Evolutionary conservation across 2,113 vertebrate genomes (phyloP).

Genomic region (Marmota monax): DNA sequence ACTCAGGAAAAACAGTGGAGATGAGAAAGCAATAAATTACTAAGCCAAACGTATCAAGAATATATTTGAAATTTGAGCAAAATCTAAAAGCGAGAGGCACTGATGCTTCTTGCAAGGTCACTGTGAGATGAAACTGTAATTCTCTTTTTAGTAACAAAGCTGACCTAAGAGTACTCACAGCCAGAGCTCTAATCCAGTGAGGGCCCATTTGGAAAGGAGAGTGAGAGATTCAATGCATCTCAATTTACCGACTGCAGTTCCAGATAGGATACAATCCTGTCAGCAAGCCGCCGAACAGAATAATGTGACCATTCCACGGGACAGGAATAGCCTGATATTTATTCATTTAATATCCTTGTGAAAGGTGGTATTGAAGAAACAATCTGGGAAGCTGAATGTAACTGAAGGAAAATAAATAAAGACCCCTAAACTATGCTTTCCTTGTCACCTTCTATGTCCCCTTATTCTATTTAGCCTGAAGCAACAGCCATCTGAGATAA

Average conservation of each 20-base stretch:
- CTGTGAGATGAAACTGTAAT: background rate
- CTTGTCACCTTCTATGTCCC: background rate
- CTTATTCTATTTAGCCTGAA: conserved; percentile 6
- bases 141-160: conserved; percentile 49
- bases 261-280: background rate
- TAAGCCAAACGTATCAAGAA: conserved; percentile 60
- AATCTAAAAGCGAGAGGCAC: conserved; percentile 54
- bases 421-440: background rate
- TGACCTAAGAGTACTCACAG: background rate
- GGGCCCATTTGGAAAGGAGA: conserved; percentile 36
- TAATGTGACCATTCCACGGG: background rate
- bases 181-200: background rate
- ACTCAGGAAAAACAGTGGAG: background rate
- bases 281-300: background rate
- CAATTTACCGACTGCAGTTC: background rate
- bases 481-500: background rate
- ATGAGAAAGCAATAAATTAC: conserved; percentile 49
- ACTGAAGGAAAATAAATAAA: conserved; percentile 14
- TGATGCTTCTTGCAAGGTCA: conserved; percentile 27
- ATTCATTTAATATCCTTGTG: conserved; percentile 42
- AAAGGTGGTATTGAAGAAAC: background rate
- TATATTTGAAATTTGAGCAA: conserved; percentile 58
- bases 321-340: conserved; percentile 24
- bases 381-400: conserved; percentile 42
- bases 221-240: background rate